Percentiles rank a stretch among this genome's conserved stretches.
These are phyloP conservation scores for Eulithis prunata DNA, from an alignment of 2,888 invertebrate genomes.

Conservation along the genomic window DNA sequence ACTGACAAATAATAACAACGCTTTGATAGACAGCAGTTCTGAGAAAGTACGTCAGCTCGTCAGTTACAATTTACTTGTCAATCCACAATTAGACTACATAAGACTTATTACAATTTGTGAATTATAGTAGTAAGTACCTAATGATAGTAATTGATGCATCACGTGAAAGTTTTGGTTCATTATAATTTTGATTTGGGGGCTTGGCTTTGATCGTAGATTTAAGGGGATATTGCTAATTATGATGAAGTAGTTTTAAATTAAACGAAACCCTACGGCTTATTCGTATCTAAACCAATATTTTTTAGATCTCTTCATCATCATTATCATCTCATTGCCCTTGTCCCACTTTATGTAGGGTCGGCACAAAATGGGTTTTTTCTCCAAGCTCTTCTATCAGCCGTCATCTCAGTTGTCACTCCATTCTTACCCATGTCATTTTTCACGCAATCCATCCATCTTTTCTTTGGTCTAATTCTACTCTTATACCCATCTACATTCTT, in stretches of 20 bases:
- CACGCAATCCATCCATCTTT: no score
- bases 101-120: conserved; percentile 55
- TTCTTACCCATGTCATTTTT: no score
- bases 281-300: not conserved
- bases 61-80: conserved; percentile 58
- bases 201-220: conserved; percentile 30
- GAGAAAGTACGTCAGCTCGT: conserved; percentile 37
- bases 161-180: conserved; percentile 50
- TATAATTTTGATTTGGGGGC: conserved; percentile 49
- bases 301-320: not conserved
- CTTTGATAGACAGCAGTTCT: conserved; percentile 22
- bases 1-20: not conserved
- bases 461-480: no score
- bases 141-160: conserved; percentile 56
- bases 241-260: conserved; percentile 21
- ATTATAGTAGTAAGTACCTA: conserved; percentile 49
- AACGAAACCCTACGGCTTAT: conserved; percentile 3
- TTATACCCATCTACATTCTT: no score
- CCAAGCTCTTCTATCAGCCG: no score
- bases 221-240: conserved; percentile 31
- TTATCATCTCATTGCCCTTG: no score
- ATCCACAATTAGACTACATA: conserved; percentile 53
- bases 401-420: no score
- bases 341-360: no score
- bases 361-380: no score